Evolutionary conservation across 2,797 vertebrate genomes (phyloP), one percentile per base, ranked within the genome.

Genomic region (Acrossocheilus fasciatus): DNA sequence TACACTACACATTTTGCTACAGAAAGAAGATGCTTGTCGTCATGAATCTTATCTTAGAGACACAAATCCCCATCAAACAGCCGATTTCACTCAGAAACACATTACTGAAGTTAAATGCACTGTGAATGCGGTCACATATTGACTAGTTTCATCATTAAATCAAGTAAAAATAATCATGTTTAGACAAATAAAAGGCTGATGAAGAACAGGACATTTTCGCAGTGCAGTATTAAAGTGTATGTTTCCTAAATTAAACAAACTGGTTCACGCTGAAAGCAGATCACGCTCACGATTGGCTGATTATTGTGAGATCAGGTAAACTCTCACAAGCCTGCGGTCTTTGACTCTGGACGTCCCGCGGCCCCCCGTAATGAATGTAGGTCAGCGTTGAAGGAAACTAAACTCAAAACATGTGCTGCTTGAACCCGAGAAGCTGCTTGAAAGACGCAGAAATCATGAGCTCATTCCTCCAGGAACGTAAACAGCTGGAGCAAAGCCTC

Each of bases 401-500:
- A 89, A 90, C 86, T 85, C 18, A 54, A 88, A 91, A 85, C 91
- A 91, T 81, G 69, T 88, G 62, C 62, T 8, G 26, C 62, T 17
- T 0, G 90, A 64, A 64, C 62, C 62, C 2, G 62, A 64, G 59
- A 30, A 64, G 59, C 59, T 64, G 57, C 57, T 62, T 12, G 11
- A 64, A 26, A 10, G 15, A 82, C 30, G 20, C 14, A 76, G 39
- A 84, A 86, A 85, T 64, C 70, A 73, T 90, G 87, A 92, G 82
- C 89, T 87, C 86, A 90, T 87, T 89, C 75, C n/a, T 89, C 3
- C 69, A 84, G 73, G 86, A 89, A 89, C 89, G 86, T 89, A 86
- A 90, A 91, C 89, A 86, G 72, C n/a, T 54, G 66, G 39, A 36
- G 85, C 82, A 78, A 68, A 76, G 30, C 74, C 62, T 47, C 54